Base-by-base conservation (phyloP, 1,140 invertebrate genomes). In the Heliconius eleuchia region DNA sequence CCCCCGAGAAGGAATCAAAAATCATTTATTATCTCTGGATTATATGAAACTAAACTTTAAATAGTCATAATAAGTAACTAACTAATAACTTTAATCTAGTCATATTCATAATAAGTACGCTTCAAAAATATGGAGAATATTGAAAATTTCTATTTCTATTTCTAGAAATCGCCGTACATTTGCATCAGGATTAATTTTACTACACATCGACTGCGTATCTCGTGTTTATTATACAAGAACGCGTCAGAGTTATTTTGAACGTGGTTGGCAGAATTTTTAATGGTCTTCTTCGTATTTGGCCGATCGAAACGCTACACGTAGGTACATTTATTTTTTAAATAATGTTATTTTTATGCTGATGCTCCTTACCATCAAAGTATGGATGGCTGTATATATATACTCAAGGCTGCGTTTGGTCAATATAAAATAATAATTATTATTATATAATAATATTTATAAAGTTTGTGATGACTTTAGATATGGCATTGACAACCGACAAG, bases 191-290 rank as follows among this genome's bases (percentile, higher is more conserved):
- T 79, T 75, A 30, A 30, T 66, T 66, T 66, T 78, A 78, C 73
- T 76, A 71, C 52, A 57, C 42, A 78, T 27, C 50, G 73, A 74
- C 73, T 55, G 57, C 77, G 76, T 81, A 74, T 79, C 73, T 55
- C 73, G 8, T 74, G 73, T 79, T 74, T 79, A 79, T 79, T 52
- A 57, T 57, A 76, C 27, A 52, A 70, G 27, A 27, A 30, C 73
- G 71, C 83, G 84, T 86, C 83, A 84, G 78, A 55, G 79, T 77
- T 86, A 86, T 86, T 86, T 86, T 77, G 30, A 80, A 83, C 76
- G 80, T 76, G 82, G 76, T 84, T 82, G 77, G 75, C 77, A 66
- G 78, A 77, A 80, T 84, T 85, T 82, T 86, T 83, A 75, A 84
- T 80, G 75, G 76, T 79, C 80, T 84, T 78, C 84, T 84, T 83